Percentiles rank a stretch among this genome's conserved stretches.
Evolutionary conservation across 1,140 invertebrate genomes (phyloP).

Genomic region (Cephus cinctus): DNA sequence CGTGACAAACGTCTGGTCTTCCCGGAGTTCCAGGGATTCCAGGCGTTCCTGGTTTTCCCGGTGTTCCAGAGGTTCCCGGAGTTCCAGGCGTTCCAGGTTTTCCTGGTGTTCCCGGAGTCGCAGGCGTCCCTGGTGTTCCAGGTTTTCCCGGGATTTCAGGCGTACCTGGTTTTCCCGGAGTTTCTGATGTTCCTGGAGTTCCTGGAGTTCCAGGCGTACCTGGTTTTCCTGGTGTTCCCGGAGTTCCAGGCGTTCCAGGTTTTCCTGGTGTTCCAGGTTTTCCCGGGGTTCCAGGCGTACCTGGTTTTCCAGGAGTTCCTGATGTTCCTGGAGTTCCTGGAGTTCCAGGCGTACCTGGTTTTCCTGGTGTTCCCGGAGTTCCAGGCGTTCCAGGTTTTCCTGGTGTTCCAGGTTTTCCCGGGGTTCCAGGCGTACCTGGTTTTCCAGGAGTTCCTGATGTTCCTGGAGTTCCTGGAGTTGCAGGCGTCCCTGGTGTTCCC

Average conservation of each 20-base stretch:
- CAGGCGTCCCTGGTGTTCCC: constrained; percentile 65
- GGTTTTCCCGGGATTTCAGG: constrained; percentile 66
- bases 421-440: constrained; percentile 66
- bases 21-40: constrained; percentile 60
- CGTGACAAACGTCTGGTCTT: constrained; percentile 42
- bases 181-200: constrained; percentile 66
- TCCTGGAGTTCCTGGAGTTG: constrained; percentile 64
- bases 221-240: constrained; percentile 63
- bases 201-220: constrained; percentile 67
- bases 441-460: constrained; percentile 67
- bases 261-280: constrained; percentile 66
- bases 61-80: constrained; percentile 65
- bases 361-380: constrained; percentile 64
- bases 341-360: constrained; percentile 64
- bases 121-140: constrained; percentile 66
- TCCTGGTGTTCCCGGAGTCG: constrained; percentile 64
- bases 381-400: constrained; percentile 66
- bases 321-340: constrained; percentile 62
- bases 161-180: constrained; percentile 64
- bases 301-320: neutral
- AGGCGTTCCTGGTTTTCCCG: constrained; percentile 66
- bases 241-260: constrained; percentile 63
- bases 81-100: constrained; percentile 67
- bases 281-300: too few relatives aligned
- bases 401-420: constrained; percentile 63